These are phyloP conservation scores for Xestia rhomboidea DNA, from an alignment of 2,888 invertebrate species.

Conservation along the genomic window DNA sequence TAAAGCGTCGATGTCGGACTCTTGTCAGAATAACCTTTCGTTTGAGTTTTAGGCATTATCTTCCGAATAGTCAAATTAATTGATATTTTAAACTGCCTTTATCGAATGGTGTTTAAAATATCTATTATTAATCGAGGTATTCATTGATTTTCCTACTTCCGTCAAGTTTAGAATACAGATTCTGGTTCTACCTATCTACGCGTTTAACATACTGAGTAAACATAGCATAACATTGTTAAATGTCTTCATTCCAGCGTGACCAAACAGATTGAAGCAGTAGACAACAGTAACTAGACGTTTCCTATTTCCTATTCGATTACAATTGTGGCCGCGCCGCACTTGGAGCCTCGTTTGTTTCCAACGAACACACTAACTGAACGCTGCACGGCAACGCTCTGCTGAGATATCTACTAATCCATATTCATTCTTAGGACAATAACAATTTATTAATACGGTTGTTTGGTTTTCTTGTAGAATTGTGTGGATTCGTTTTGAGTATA, in stretches of 20 bases:
- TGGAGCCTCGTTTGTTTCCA: slow-evolving; percentile 59
- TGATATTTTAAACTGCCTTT: background rate
- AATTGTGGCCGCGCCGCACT: slow-evolving; percentile 70
- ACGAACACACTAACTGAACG: slow-evolving; percentile 24
- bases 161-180: background rate
- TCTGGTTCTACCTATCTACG: background rate
- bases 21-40: background rate
- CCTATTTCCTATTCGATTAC: slow-evolving; percentile 77
- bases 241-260: slow-evolving; percentile 49
- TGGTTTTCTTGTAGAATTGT: slow-evolving; percentile 11
- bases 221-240: slow-evolving; percentile 22
- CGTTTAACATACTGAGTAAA: slow-evolving; percentile 7
- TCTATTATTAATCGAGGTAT: background rate
- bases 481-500: background rate
- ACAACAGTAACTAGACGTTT: slow-evolving; percentile 76
- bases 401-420: slow-evolving; percentile 49
- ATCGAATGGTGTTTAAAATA: background rate
- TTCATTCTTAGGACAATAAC: slow-evolving; percentile 51
- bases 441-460: slow-evolving; percentile 35
- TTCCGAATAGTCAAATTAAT: background rate
- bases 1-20: slow-evolving; percentile 14
- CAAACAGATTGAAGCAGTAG: slow-evolving; percentile 65
- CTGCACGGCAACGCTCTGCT: slow-evolving; percentile 5
- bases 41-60: background rate
- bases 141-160: background rate